Percentiles rank a stretch among this genome's conserved stretches.
These are phyloP conservation scores for Anthopleura sola DNA, from an alignment of 64 coral and sea anemone species.

Conservation along the genomic window DNA sequence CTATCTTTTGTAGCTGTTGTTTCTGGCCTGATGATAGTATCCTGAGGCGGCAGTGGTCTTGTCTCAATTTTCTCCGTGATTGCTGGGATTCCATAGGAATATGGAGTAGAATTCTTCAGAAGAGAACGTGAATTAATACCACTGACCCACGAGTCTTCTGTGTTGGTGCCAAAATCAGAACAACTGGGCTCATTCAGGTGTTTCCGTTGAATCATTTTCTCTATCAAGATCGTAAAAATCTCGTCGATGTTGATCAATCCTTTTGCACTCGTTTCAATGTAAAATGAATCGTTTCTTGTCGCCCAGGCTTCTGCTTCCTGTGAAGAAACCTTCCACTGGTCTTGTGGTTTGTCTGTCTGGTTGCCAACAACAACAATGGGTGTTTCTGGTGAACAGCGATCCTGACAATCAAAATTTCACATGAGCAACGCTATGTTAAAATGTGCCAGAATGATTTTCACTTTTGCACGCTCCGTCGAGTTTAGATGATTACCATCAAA, in stretches of 20 bases:
- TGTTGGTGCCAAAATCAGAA: background rate
- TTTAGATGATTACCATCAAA: too few relatives aligned
- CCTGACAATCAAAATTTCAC: background rate
- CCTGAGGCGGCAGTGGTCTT: background rate
- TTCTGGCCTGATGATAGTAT: background rate
- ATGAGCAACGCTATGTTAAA: too few relatives aligned
- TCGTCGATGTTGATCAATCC: constrained; percentile 67
- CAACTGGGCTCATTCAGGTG: background rate
- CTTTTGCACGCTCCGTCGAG: too few relatives aligned
- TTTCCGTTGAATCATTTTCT: constrained; percentile 48
- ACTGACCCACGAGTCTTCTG: background rate
- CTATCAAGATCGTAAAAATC: constrained; percentile 51
- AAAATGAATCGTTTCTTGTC: constrained; percentile 44
- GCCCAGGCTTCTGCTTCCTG: constrained; percentile 35
- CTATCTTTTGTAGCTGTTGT: background rate
- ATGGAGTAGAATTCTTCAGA: background rate
- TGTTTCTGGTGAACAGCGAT: constrained; percentile 9
- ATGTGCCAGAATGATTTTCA: too few relatives aligned
- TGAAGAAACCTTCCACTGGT: background rate
- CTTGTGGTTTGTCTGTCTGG: constrained; percentile 51
- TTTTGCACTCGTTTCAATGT: constrained; percentile 72
- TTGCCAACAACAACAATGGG: constrained; percentile 87
- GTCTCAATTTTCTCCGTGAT: background rate
- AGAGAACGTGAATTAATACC: background rate
- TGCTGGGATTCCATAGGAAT: background rate